Base-by-base conservation (phyloP, 1,140 invertebrate genomes). In the Watersipora subatra region DNA sequence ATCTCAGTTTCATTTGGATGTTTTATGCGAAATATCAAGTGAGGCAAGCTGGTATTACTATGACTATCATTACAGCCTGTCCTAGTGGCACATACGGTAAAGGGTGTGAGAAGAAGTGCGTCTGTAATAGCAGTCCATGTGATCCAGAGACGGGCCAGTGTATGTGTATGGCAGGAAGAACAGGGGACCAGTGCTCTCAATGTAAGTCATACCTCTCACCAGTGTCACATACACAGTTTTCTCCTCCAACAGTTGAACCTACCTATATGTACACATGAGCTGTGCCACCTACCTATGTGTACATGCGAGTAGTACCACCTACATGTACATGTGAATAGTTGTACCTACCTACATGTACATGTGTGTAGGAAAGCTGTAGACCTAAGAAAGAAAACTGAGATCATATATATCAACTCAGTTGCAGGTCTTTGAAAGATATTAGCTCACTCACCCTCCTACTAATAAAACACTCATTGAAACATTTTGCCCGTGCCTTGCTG, bases 111-210 rank as follows among this genome's bases (percentile, higher is more conserved):
- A 80, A 85, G 71, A 80, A 84, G 62, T 96, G 93, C 79, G 84
- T 87, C 70, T 97, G 93, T 80, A 88, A 78, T 61, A 88, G 90
- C 76, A 89, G 88, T 68, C 88, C 88, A 17, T 97, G 93, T 79
- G 87, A 93, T 76, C 86, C 88, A 26, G 80, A 84, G 17, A 87
- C 84, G 19, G 93, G 92, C 29, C 82, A 81, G 67, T 97, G 93
- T 77, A 83, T 88, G 66, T 97, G 93, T 81, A 83, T 87, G 20
- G 82, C 89, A 28, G 93, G 93, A 58, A 92, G 88, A 87, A 85
- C 86, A 69, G 92, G 92, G 3, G 75, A 78, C 3, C 83, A 86
- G 65, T 97, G 93, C 76, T 64, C 70, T 62, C 66, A 75, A 67
- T 66, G 80, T 81, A 68, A 76, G 67, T 46, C n/a, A 46, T 46